Percentiles rank a stretch among this genome's conserved stretches.
Evolutionary conservation across 1,140 invertebrate genomes (phyloP).

Genomic region (Kradibia gibbosae): DNA sequence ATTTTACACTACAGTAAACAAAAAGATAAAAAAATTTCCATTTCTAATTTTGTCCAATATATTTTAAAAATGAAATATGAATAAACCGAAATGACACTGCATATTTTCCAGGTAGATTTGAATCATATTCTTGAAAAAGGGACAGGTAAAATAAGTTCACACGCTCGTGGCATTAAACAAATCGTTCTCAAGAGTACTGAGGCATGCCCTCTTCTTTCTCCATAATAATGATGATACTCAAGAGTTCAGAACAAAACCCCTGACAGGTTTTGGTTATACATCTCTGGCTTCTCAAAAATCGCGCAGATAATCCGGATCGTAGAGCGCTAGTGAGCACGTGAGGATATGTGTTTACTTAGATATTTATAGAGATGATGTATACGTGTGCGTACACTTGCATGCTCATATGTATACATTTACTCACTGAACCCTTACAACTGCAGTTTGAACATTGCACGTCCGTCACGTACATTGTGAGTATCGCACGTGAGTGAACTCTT

Average conservation of each 20-base stretch:
- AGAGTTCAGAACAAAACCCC: not conserved
- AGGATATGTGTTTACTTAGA: not conserved
- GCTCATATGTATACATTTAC: not conserved
- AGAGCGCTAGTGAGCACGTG: not conserved
- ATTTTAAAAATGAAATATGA: no score
- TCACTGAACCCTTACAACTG: not conserved
- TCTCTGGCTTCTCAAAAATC: slow-evolving; percentile 32
- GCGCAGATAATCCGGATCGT: slow-evolving; percentile 32
- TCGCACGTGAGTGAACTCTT: slow-evolving; percentile 39
- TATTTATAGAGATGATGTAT: slow-evolving; percentile 10
- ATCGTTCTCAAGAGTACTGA: not conserved
- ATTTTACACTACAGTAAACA: no score
- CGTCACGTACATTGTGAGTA: slow-evolving; percentile 6
- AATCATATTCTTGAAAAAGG: not conserved
- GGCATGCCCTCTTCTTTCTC: not conserved
- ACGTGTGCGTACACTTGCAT: not conserved
- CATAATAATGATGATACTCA: not conserved
- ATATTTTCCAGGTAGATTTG: not conserved
- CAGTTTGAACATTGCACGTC: slow-evolving; percentile 4
- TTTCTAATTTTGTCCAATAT: no score
- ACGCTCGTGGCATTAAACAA: slow-evolving; percentile 7
- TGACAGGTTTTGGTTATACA: slow-evolving; percentile 20
- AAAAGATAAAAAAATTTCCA: no score
- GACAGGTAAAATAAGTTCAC: not conserved
- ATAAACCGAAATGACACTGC: no score